These are phyloP conservation scores for Ibycter americanus DNA, from an alignment of 2,797 vertebrate species.

Conservation along the genomic window DNA sequence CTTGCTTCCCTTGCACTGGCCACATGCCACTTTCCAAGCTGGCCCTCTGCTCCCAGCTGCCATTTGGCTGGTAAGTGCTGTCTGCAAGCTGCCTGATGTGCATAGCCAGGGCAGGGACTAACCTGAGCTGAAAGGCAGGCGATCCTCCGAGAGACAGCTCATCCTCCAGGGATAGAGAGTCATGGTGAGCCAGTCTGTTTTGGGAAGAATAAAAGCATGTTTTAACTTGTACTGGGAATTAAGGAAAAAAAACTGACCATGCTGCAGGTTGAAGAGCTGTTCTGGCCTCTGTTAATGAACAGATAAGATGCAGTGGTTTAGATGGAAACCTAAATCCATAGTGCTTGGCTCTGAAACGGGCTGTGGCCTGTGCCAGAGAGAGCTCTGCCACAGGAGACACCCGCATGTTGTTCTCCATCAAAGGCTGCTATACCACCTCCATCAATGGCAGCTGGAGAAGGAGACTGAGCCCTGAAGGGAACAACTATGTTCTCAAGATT, in stretches of 20 bases:
- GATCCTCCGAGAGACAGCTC: background rate
- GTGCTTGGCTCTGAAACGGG: background rate
- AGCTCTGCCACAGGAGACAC: background rate
- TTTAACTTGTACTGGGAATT: background rate
- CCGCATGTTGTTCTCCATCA: background rate
- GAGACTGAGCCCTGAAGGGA: background rate
- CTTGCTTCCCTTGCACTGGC: background rate
- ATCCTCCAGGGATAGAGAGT: background rate
- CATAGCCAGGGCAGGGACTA: background rate
- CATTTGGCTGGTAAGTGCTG: background rate
- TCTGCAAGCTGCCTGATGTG: background rate
- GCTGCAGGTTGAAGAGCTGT: background rate
- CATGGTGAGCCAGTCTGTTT: background rate
- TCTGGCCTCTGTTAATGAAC: background rate
- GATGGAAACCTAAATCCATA: background rate
- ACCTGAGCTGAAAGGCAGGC: background rate
- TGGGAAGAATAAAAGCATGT: background rate
- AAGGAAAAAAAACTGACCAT: background rate
- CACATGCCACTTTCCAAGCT: background rate
- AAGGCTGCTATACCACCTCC: background rate
- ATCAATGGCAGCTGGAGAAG: background rate
- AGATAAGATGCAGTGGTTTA: background rate
- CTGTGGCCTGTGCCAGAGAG: background rate
- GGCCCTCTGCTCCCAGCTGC: background rate
- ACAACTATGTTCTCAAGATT: background rate